A percentile compares a stretch with the other conserved stretches of the same genome.
phyloP scores from a whole-genome alignment of 53 echinoderm and acorn worm species.

The Echinarachnius parma region DNA sequence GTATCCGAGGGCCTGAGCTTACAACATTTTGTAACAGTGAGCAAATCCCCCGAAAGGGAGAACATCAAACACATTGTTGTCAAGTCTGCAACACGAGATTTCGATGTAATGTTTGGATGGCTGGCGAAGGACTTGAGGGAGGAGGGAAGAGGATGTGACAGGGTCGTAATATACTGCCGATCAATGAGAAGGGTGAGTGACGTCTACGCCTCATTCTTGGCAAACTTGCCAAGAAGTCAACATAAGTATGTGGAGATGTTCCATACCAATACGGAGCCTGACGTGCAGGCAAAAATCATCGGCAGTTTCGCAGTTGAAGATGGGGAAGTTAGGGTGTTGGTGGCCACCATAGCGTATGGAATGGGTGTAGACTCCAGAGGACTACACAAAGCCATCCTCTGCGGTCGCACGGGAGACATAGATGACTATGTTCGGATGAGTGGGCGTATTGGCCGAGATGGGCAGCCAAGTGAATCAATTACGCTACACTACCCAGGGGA shows the following conservation, averaged over 20 bases:
- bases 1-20: conserved; percentile 36
- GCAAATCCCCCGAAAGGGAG: conserved; percentile 5
- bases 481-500: conserved; percentile 21
- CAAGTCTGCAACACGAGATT: background rate
- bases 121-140: background rate
- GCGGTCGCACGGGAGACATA: conserved; percentile 8
- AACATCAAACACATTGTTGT: conserved; percentile 58
- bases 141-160: background rate
- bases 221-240: background rate
- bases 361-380: conserved; percentile 43
- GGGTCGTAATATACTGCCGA: conserved; percentile 46
- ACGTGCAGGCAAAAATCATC: conserved; percentile 35
- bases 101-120: conserved; percentile 18
- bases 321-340: conserved; percentile 32
- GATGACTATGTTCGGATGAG: conserved; percentile 44
- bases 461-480: conserved; percentile 26
- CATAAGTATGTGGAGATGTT: conserved; percentile 45
- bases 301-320: background rate
- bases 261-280: conserved; percentile 50
- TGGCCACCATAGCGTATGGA: conserved; percentile 25
- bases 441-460: conserved; percentile 37
- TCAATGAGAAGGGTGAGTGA: conserved; percentile 3
- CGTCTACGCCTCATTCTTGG: conserved; percentile 22
- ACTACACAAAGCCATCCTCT: conserved; percentile 30
- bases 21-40: conserved; percentile 20